phyloP scores from a whole-genome alignment of 2,797 vertebrate genomes.

The Lacerta viridis region DNA sequence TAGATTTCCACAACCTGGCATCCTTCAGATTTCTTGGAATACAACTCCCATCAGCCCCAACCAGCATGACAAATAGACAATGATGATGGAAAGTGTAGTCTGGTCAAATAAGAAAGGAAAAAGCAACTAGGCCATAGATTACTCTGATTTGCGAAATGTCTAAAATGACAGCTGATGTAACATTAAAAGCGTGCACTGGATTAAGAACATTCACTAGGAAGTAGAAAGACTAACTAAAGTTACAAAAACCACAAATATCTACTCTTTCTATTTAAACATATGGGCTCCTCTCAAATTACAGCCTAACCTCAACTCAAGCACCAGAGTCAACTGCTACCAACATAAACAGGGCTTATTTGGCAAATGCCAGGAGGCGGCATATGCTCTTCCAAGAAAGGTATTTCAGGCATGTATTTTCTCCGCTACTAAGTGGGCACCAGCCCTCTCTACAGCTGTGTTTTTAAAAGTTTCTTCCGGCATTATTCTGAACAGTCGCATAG shows the following conservation, averaged over 20 bases:
- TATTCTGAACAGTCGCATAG: neutral
- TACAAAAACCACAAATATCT: slow-evolving; percentile 21
- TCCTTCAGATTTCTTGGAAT: no score
- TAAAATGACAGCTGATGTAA: slow-evolving; percentile 13
- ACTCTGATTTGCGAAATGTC: neutral
- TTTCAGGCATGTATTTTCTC: neutral
- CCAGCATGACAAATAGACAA: no score
- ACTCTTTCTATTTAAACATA: slow-evolving; percentile 37
- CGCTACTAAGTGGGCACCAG: neutral
- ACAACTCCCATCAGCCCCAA: no score
- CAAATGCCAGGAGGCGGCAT: neutral
- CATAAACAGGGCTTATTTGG: neutral
- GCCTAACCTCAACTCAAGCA: neutral
- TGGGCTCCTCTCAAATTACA: slow-evolving; percentile 26
- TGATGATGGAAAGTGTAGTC: no score
- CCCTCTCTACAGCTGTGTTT: neutral
- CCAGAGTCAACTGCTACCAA: neutral
- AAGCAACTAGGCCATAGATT: neutral
- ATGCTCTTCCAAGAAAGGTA: neutral
- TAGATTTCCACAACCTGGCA: neutral
- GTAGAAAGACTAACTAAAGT: slow-evolving; percentile 14
- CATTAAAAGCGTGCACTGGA: neutral
- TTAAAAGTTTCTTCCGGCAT: neutral
- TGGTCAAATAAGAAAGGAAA: neutral
- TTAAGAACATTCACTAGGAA: slow-evolving; percentile 13